These are phyloP conservation scores for Sebastes itinus DNA, from an alignment of 2,797 vertebrate species.

Conservation along the genomic window DNA sequence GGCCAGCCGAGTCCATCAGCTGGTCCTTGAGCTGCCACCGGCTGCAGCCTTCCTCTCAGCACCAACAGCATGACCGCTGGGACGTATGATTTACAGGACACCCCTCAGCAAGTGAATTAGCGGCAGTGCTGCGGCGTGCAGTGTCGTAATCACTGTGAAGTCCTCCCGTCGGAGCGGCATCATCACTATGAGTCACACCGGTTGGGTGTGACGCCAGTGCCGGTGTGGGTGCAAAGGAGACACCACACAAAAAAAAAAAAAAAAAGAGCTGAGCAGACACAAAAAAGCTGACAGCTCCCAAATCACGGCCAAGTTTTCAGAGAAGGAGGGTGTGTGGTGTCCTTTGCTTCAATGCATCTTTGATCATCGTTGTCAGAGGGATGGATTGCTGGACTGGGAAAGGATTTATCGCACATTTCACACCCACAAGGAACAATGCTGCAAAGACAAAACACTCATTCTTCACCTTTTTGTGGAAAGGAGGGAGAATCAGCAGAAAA, in stretches of 20 bases:
- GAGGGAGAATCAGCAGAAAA: constrained; percentile 9
- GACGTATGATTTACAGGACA: constrained; percentile 64
- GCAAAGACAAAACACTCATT: constrained; percentile 34
- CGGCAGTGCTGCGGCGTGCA: constrained; percentile 17
- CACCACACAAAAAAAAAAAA: not conserved
- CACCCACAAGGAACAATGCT: constrained; percentile 36
- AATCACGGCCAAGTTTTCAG: constrained; percentile 44
- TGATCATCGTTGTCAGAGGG: constrained; percentile 58
- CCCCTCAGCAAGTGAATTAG: constrained; percentile 63
- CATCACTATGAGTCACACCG: constrained; percentile 50
- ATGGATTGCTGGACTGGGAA: constrained; percentile 28
- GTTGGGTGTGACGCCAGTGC: constrained; percentile 26
- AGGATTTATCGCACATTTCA: constrained; percentile 53
- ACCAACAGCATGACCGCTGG: constrained; percentile 25
- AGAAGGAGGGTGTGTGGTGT: constrained; percentile 27
- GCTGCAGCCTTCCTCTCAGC: constrained; percentile 17
- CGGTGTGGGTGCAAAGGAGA: constrained; percentile 6
- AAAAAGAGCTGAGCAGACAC: constrained; percentile 62
- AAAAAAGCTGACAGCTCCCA: constrained; percentile 47
- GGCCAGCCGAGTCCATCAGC: constrained; percentile 48
- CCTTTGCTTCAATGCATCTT: constrained; percentile 52
- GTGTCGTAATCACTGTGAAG: constrained; percentile 37
- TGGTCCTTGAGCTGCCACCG: constrained; percentile 71
- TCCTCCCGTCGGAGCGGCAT: constrained; percentile 38
- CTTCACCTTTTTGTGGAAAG: constrained; percentile 11